phyloP scores from a whole-genome alignment of 2,113 vertebrate species.

The Micronisus gabar region DNA sequence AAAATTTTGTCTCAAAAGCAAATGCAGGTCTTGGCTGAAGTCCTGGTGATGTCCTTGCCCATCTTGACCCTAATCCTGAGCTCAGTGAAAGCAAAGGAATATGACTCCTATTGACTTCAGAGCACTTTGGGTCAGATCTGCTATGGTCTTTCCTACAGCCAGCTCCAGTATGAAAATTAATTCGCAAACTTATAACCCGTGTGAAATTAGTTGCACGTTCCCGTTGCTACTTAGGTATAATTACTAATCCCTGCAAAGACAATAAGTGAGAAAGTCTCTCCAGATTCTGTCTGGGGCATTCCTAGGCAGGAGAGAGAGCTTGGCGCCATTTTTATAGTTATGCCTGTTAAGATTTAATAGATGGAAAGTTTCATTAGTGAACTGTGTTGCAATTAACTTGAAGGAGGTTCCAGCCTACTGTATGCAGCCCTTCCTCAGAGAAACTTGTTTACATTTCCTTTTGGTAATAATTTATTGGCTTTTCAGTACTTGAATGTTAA shows the following conservation, averaged over 20 bases:
- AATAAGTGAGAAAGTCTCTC: constrained; percentile 63
- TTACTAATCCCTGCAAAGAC: constrained; percentile 67
- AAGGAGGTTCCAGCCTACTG: constrained; percentile 78
- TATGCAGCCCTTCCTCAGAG: constrained; percentile 65
- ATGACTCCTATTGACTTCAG: background rate
- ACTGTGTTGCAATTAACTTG: constrained; percentile 81
- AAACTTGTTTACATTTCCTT: constrained; percentile 72
- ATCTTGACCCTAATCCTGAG: background rate
- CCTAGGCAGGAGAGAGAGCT: constrained; percentile 66
- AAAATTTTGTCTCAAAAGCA: background rate
- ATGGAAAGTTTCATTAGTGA: constrained; percentile 83
- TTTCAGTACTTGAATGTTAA: constrained; percentile 62
- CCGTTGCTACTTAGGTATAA: constrained; percentile 30
- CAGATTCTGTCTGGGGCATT: constrained; percentile 74
- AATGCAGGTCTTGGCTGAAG: background rate
- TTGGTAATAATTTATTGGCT: constrained; percentile 65
- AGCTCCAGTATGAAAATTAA: background rate
- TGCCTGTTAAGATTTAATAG: constrained; percentile 82
- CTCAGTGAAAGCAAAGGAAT: background rate
- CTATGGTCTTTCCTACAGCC: background rate
- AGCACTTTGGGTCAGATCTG: background rate
- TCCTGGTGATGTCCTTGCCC: background rate
- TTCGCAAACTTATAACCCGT: background rate
- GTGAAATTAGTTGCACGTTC: constrained; percentile 27
- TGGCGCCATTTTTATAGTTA: constrained; percentile 85